These are phyloP conservation scores for Bothrops jararaca DNA, from an alignment of 2,113 vertebrate species.

Conservation along the genomic window DNA sequence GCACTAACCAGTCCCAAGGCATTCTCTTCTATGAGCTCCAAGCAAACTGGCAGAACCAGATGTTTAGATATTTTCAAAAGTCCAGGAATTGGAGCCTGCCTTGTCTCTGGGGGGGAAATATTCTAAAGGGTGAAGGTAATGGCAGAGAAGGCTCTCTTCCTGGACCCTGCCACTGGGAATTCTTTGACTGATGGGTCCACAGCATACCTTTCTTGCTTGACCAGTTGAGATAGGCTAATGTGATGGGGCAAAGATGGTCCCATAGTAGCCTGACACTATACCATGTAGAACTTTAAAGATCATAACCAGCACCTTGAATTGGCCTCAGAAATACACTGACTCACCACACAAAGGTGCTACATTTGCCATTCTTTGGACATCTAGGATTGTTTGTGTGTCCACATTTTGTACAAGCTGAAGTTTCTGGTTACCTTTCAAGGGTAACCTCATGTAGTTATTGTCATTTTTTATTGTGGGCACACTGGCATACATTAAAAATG, in stretches of 20 bases:
- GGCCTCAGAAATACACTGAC: not conserved
- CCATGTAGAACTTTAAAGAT: not conserved
- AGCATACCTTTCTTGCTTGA: not conserved
- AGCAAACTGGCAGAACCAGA: too few species aligned
- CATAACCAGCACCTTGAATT: not conserved
- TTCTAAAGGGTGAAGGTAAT: not conserved
- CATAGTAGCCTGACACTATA: not conserved
- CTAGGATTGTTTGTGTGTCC: too few species aligned
- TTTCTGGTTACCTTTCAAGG: not conserved
- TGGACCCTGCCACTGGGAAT: not conserved
- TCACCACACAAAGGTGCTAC: not conserved
- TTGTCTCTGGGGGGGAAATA: not conserved
- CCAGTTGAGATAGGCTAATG: not conserved
- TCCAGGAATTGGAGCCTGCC: too few species aligned
- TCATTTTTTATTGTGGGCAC: too few species aligned
- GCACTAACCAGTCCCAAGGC: not conserved
- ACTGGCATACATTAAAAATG: too few species aligned
- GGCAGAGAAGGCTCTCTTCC: not conserved
- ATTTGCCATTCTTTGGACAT: too few species aligned
- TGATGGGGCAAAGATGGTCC: not conserved
- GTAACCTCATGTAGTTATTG: not conserved
- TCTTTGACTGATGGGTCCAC: not conserved
- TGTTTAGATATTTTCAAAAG: too few species aligned
- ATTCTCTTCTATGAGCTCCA: too few species aligned
- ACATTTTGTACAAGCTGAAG: not conserved